These are phyloP conservation scores for Phocides pigmalion DNA, from an alignment of 1,140 invertebrate species.

Conservation along the genomic window DNA sequence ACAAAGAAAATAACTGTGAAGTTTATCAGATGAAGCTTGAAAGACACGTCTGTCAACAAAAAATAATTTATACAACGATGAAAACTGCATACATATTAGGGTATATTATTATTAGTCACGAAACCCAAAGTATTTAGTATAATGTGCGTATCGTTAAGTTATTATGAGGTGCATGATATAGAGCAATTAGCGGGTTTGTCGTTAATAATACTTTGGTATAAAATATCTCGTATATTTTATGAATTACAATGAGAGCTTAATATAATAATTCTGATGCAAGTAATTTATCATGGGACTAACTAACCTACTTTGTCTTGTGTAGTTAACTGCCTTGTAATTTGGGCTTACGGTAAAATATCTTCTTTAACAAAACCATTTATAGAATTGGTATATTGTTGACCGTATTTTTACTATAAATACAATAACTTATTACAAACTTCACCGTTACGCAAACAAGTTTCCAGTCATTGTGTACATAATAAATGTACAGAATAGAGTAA, in stretches of 20 bases:
- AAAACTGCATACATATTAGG: conserved; percentile 13
- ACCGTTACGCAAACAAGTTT: too few species aligned
- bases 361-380: not conserved
- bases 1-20: too few species aligned
- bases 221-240: conserved; percentile 11
- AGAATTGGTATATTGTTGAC: not conserved
- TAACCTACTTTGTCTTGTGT: too few species aligned
- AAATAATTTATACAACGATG: conserved; percentile 15
- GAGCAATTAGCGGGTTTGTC: conserved; percentile 15
- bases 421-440: not conserved
- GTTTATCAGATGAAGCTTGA: not conserved
- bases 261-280: too few species aligned
- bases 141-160: conserved; percentile 18
- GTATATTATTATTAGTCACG: conserved; percentile 18
- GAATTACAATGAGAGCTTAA: too few species aligned
- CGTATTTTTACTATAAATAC: not conserved
- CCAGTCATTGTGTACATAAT: too few species aligned
- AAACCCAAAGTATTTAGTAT: conserved; percentile 16
- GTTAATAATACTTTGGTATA: conserved; percentile 15
- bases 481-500: too few species aligned
- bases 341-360: not conserved
- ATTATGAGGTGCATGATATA: conserved; percentile 15
- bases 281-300: too few species aligned
- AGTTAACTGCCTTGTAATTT: not conserved
- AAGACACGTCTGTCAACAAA: conserved; percentile 1